These are phyloP conservation scores for Crioceris asparagi DNA, from an alignment of 2,888 invertebrate genomes.

Conservation along the genomic window DNA sequence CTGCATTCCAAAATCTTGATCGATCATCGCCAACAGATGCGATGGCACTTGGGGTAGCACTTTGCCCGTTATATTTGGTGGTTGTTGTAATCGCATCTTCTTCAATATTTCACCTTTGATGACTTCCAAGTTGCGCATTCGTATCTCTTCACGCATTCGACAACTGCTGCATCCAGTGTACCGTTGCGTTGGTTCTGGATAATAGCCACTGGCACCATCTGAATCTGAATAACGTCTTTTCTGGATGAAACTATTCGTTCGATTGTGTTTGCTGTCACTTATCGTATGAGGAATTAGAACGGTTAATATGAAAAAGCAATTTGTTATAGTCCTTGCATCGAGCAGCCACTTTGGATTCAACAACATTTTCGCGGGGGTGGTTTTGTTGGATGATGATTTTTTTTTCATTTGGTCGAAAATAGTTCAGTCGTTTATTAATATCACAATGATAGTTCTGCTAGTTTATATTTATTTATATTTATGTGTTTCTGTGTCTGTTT, in stretches of 20 bases:
- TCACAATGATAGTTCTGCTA: too few species aligned
- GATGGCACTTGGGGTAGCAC: slow-evolving; percentile 45
- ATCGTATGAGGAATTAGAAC: slow-evolving; percentile 12
- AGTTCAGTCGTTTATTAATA: too few species aligned
- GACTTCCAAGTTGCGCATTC: slow-evolving; percentile 44
- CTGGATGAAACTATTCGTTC: slow-evolving; percentile 17
- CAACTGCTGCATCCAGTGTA: slow-evolving; percentile 41
- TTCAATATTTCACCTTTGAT: slow-evolving; percentile 51
- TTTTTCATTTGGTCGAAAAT: too few species aligned
- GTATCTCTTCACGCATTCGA: slow-evolving; percentile 45
- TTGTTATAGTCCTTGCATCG: not conserved
- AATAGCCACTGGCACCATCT: slow-evolving; percentile 9
- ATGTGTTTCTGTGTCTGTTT: too few species aligned
- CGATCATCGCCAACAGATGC: slow-evolving; percentile 31
- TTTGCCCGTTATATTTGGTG: slow-evolving; percentile 49
- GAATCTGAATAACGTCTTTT: slow-evolving; percentile 14
- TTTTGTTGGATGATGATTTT: too few species aligned
- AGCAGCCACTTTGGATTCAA: not conserved
- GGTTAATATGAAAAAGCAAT: slow-evolving; percentile 5
- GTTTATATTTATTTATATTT: too few species aligned
- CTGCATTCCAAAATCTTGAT: slow-evolving; percentile 36
- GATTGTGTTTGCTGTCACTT: slow-evolving; percentile 17
- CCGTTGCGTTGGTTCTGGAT: slow-evolving; percentile 13
- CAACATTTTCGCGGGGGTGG: too few species aligned
- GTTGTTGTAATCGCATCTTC: slow-evolving; percentile 44